These are phyloP conservation scores for Sebastes hubbsi DNA, from an alignment of 2,797 vertebrate genomes.

Conservation along the genomic window DNA sequence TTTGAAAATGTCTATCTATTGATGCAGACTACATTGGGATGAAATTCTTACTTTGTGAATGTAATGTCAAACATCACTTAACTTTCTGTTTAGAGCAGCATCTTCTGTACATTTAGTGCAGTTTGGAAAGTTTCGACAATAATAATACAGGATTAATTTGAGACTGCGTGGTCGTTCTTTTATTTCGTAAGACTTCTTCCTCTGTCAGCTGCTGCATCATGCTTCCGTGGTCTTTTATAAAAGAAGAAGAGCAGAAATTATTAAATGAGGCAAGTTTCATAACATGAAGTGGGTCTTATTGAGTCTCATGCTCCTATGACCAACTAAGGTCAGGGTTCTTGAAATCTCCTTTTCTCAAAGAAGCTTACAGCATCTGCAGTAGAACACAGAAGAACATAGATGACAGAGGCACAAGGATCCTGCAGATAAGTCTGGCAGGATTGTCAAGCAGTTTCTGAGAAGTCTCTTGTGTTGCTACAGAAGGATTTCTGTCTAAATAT, in stretches of 20 bases:
- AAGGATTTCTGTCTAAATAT: neutral
- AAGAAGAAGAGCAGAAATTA: neutral
- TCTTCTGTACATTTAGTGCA: too few species aligned
- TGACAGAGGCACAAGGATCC: neutral
- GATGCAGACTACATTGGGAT: neutral
- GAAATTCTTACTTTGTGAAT: neutral
- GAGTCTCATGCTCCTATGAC: neutral
- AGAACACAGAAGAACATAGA: neutral
- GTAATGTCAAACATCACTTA: too few species aligned
- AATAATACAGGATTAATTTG: neutral
- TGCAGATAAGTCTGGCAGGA: neutral
- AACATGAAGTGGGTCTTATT: constrained; percentile 4
- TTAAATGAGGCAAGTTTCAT: neutral
- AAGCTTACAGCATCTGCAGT: neutral
- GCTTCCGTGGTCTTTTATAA: neutral
- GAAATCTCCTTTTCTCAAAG: neutral
- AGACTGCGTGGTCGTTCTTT: neutral
- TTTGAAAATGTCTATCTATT: neutral
- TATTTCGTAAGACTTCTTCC: neutral
- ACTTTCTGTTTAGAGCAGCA: neutral
- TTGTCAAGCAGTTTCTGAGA: neutral
- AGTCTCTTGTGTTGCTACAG: neutral
- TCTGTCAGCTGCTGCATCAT: neutral
- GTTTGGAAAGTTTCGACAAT: neutral
- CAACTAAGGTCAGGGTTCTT: neutral